phyloP scores from a whole-genome alignment of 2,888 invertebrate species.

The Lumbricus terrestris region DNA sequence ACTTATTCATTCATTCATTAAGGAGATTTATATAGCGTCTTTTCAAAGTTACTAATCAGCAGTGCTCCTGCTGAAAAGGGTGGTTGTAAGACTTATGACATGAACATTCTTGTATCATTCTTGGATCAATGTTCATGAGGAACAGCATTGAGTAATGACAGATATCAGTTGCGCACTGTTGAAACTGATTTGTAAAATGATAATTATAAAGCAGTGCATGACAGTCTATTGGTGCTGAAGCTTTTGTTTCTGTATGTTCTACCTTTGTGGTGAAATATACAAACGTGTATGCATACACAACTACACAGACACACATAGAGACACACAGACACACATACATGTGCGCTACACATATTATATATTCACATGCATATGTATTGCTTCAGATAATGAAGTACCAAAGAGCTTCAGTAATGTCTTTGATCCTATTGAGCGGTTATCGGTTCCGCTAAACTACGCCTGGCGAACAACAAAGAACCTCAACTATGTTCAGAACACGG shows the following conservation, averaged over 20 bases:
- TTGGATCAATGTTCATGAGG: too few species aligned
- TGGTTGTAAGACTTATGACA: neutral
- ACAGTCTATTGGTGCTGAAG: neutral
- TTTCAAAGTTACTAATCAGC: too few species aligned
- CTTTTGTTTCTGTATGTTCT: too few species aligned
- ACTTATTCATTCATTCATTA: too few species aligned
- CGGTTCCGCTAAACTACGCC: constrained; percentile 74
- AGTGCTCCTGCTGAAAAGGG: too few species aligned
- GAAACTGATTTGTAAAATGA: neutral
- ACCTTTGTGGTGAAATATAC: too few species aligned
- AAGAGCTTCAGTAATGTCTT: constrained; percentile 50
- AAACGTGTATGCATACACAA: too few species aligned
- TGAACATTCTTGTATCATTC: neutral
- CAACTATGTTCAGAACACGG: constrained; percentile 73
- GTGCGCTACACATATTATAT: too few species aligned
- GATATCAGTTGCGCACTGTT: neutral
- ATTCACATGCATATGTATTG: neutral
- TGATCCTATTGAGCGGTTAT: constrained; percentile 64
- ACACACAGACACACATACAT: too few species aligned
- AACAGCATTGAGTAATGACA: neutral
- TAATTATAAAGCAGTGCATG: neutral
- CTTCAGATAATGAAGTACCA: constrained; percentile 41
- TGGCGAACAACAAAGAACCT: constrained; percentile 85
- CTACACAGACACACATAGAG: too few species aligned
- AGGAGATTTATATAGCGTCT: too few species aligned